Evolutionary conservation across 2,113 vertebrate genomes (phyloP).

Genomic region (Mastomys natalensis): DNA sequence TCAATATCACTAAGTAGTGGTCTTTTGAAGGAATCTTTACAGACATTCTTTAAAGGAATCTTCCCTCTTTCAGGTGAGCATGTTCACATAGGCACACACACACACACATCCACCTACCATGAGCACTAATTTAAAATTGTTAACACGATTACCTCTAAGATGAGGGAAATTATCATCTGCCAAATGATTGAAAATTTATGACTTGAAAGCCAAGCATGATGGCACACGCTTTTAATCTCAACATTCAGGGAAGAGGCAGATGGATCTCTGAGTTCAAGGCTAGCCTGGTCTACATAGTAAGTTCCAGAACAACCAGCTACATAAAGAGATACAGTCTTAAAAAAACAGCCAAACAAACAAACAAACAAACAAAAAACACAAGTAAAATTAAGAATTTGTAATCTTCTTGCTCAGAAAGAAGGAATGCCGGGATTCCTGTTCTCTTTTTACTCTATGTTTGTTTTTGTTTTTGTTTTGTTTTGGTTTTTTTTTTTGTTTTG

Average conservation of each 20-base stretch:
- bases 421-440: neutral
- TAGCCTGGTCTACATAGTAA: neutral
- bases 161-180: conserved; percentile 13
- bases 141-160: conserved; percentile 40
- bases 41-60: neutral
- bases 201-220: neutral
- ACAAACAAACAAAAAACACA: neutral
- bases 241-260: neutral
- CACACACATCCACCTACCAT: neutral
- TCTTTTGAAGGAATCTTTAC: neutral
- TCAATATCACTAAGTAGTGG: conserved; percentile 29
- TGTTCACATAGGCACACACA: neutral
- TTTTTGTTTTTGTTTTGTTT: neutral
- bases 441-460: neutral
- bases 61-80: neutral
- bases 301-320: neutral
- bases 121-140: conserved; percentile 62
- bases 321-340: neutral
- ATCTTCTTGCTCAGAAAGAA: neutral
- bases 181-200: conserved; percentile 26
- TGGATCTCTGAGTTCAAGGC: neutral
- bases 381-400: neutral
- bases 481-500: neutral
- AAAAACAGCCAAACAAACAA: neutral
- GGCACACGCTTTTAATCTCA: neutral